phyloP scores from a whole-genome alignment of 2,113 vertebrate species.

The Microcebus ravelobensis region DNA sequence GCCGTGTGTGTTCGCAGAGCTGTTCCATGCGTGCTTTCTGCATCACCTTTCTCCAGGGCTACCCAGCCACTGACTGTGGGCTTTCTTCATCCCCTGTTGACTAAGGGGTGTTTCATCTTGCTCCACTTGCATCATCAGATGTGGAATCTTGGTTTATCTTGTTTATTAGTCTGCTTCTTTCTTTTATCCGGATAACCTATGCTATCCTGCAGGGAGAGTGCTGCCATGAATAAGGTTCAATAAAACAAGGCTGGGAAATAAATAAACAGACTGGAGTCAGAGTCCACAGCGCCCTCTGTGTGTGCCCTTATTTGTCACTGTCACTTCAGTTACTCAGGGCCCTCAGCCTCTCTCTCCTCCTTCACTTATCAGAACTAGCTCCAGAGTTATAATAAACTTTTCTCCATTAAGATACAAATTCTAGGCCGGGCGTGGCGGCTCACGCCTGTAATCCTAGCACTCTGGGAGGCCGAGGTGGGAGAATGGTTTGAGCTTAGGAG shows the following conservation, averaged over 20 bases:
- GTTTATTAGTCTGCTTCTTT: background rate
- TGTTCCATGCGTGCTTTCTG: rapidly evolving
- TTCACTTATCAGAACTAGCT: background rate
- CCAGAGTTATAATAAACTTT: background rate
- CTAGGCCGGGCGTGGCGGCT: too few species aligned
- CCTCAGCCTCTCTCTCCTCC: background rate
- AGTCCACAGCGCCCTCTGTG: background rate
- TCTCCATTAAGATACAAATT: background rate
- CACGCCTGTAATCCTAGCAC: too few species aligned
- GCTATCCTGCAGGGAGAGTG: background rate
- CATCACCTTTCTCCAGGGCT: background rate
- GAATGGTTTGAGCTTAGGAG: too few species aligned
- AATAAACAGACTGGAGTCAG: background rate
- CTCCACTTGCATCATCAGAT: background rate
- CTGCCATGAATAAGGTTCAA: background rate
- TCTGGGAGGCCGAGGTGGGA: too few species aligned
- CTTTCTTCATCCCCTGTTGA: background rate
- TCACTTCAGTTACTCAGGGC: background rate
- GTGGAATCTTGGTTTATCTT: background rate
- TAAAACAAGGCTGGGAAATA: background rate
- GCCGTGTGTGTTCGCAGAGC: background rate
- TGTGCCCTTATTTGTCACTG: background rate
- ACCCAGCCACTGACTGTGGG: rapidly evolving
- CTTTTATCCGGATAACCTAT: background rate
- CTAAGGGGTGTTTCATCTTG: background rate